phyloP scores from a whole-genome alignment of 1,140 invertebrate species.

The Ephestia elutella region DNA sequence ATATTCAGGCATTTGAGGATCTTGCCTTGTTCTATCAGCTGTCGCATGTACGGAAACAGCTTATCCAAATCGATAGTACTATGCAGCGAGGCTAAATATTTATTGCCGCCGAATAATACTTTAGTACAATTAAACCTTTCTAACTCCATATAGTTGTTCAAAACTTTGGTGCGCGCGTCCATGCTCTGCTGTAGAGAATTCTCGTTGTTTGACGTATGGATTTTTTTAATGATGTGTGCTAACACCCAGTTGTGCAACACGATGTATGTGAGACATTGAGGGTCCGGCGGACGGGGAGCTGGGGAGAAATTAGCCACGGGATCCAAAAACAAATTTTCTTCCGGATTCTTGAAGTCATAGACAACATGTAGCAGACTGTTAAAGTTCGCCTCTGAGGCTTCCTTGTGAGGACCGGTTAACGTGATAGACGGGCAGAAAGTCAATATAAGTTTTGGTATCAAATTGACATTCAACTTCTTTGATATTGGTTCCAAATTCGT shows the following conservation, averaged over 20 bases:
- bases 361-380: conserved; percentile 58
- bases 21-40: conserved; percentile 54
- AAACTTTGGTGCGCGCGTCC: conserved; percentile 60
- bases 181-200: conserved; percentile 60
- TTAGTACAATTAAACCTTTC: conserved; percentile 63
- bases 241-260: conserved; percentile 70
- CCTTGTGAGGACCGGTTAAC: conserved; percentile 42
- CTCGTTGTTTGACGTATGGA: conserved; percentile 60
- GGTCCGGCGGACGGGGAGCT: conserved; percentile 48
- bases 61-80: conserved; percentile 62
- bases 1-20: conserved; percentile 62
- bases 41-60: conserved; percentile 51
- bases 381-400: conserved; percentile 54
- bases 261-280: conserved; percentile 63
- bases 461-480: conserved; percentile 67
- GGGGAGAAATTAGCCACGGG: conserved; percentile 51
- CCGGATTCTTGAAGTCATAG: conserved; percentile 60
- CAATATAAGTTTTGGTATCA: conserved; percentile 69
- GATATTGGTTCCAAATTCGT: conserved; percentile 66
- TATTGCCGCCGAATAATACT: conserved; percentile 60
- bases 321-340: conserved; percentile 60
- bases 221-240: conserved; percentile 70
- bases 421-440: conserved; percentile 68
- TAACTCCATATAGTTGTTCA: conserved; percentile 68
- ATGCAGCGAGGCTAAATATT: conserved; percentile 66